A percentile compares a stretch with the other conserved stretches of the same genome.
These are phyloP conservation scores for Notechis scutatus DNA, from an alignment of 2,113 vertebrate species.

Conservation along the genomic window DNA sequence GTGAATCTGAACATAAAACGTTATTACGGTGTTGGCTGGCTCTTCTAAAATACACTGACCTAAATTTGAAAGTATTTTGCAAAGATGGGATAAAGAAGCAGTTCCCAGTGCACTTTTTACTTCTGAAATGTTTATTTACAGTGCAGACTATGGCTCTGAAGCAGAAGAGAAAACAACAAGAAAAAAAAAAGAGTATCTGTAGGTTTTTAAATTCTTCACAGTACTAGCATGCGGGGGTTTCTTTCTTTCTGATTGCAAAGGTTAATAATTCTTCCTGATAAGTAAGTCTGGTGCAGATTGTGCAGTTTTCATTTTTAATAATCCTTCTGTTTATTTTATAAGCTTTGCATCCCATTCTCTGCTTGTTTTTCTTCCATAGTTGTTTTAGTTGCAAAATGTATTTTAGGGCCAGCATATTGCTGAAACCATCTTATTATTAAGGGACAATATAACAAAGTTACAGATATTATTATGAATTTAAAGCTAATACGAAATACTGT, in stretches of 20 bases:
- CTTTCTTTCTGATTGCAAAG: not conserved
- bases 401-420: not conserved
- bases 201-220: not conserved
- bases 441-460: not conserved
- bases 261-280: not conserved
- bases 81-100: slow-evolving; percentile 18
- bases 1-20: slow-evolving; percentile 36
- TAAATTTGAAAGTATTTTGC: slow-evolving; percentile 3
- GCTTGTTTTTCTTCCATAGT: not conserved
- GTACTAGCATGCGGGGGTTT: not conserved
- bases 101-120: slow-evolving; percentile 41
- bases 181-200: not conserved
- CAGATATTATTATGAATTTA: not conserved
- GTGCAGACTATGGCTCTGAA: slow-evolving; percentile 6
- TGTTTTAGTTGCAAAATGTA: slow-evolving; percentile 9
- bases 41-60: not conserved
- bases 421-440: not conserved
- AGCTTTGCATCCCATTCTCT: not conserved
- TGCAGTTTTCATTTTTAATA: not conserved
- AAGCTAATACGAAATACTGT: not conserved
- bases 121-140: slow-evolving; percentile 18
- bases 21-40: slow-evolving; percentile 28
- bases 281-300: slow-evolving; percentile 9
- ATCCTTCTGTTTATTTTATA: slow-evolving; percentile 2
- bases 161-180: not conserved